phyloP scores from a whole-genome alignment of 1,140 invertebrate species.

The Tetragonula clypearis region DNA sequence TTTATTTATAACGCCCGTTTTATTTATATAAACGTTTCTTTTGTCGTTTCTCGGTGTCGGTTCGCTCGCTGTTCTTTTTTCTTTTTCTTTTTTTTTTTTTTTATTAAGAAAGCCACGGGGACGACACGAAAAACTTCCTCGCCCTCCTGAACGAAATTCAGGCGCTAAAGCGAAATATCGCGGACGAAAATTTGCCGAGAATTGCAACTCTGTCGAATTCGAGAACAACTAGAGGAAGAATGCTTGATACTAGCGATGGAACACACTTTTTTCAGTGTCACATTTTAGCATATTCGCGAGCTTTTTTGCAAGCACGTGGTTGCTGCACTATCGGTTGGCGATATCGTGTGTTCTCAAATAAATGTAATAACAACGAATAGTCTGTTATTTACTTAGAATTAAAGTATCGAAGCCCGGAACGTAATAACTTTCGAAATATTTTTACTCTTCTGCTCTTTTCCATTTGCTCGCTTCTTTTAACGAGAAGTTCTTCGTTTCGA shows the following conservation, averaged over 20 bases:
- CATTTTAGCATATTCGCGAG: no score
- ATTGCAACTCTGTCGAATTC: not conserved
- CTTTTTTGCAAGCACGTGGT: no score
- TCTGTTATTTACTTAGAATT: no score
- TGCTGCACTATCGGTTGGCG: no score
- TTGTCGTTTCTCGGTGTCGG: constrained; percentile 39
- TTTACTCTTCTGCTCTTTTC: no score
- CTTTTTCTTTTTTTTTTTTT: not conserved
- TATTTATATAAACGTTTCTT: no score
- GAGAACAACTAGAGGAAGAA: not conserved
- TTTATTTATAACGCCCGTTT: constrained; percentile 55
- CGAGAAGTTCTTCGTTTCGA: no score
- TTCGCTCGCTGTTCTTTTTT: not conserved
- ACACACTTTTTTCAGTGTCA: not conserved
- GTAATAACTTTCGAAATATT: no score
- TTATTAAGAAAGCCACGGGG: constrained; percentile 3
- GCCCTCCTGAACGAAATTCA: not conserved
- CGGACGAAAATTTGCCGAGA: not conserved
- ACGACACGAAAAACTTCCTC: constrained; percentile 16
- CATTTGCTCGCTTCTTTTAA: no score
- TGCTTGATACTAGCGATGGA: not conserved
- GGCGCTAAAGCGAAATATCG: not conserved
- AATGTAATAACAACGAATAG: no score
- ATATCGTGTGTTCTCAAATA: no score
- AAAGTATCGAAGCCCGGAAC: no score